Conservation (phyloP, 2,888 invertebrate species). For the Eudasyphora cyanicolor region DNA sequence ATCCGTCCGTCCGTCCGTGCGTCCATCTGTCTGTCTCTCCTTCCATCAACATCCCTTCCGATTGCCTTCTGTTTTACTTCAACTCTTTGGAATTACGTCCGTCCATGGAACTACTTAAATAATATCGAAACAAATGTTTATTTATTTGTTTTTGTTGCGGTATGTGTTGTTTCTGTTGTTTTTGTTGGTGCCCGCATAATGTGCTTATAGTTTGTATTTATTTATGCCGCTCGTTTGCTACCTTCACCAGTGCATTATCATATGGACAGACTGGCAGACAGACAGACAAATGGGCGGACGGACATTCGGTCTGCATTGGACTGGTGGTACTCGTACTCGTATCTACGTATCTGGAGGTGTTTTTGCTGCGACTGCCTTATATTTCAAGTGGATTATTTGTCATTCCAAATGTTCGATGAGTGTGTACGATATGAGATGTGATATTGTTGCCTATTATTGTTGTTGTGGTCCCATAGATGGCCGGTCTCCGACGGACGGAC, state of each 20-base stretch:
- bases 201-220: not conserved
- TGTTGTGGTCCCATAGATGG: not conserved
- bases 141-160: not conserved
- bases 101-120: not conserved
- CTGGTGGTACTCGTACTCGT: too few species aligned
- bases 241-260: too few species aligned
- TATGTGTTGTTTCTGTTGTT: not conserved
- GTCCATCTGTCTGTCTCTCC: not conserved
- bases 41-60: not conserved
- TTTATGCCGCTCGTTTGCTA: slow-evolving; percentile 1
- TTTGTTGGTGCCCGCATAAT: slow-evolving; percentile 10
- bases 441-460: slow-evolving; percentile 31
- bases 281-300: not conserved
- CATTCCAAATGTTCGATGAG: slow-evolving; percentile 22
- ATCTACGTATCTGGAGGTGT: too few species aligned
- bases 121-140: slow-evolving; percentile 15
- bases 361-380: slow-evolving; percentile 38
- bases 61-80: slow-evolving; percentile 5
- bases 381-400: slow-evolving; percentile 64
- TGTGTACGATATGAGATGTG: too few species aligned
- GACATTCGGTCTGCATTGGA: too few species aligned
- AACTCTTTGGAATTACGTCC: slow-evolving; percentile 7
- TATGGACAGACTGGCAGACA: too few species aligned
- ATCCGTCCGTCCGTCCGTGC: not conserved
- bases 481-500: too few species aligned